phyloP scores from a whole-genome alignment of 2,113 vertebrate species.

The Coryphaenoides rupestris region DNA sequence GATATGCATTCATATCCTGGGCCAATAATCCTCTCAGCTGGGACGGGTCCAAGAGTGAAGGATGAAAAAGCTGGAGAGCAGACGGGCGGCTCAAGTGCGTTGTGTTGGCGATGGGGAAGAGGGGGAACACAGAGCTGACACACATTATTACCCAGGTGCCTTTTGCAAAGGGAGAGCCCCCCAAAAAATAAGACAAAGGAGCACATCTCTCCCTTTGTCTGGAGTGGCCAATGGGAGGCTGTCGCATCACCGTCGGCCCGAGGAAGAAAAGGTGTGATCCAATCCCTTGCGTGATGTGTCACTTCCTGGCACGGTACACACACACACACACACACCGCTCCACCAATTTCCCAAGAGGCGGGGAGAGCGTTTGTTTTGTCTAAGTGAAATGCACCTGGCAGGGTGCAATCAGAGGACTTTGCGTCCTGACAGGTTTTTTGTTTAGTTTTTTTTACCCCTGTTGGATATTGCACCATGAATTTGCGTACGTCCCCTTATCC shows the following conservation, averaged over 20 bases:
- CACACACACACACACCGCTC: constrained; percentile 25
- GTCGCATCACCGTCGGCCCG: background rate
- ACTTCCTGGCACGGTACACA: constrained; percentile 17
- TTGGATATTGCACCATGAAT: constrained; percentile 15
- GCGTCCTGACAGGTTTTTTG: too few relatives aligned
- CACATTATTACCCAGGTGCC: constrained; percentile 28
- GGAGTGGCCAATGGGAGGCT: constrained; percentile 28
- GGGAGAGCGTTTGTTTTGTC: constrained; percentile 35
- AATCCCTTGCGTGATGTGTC: constrained; percentile 10
- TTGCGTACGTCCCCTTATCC: constrained; percentile 21
- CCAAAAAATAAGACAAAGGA: background rate
- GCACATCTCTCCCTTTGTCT: constrained; percentile 4
- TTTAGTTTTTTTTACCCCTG: too few relatives aligned
- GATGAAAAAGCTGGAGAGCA: constrained; percentile 16
- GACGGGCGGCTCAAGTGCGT: constrained; percentile 51
- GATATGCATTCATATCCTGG: constrained; percentile 34
- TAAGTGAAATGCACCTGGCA: constrained; percentile 40
- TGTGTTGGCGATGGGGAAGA: constrained; percentile 7
- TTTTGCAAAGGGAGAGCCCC: constrained; percentile 40
- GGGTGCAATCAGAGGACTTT: constrained; percentile 22
- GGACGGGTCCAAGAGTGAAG: constrained; percentile 32
- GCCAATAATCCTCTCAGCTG: constrained; percentile 46
- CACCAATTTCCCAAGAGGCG: constrained; percentile 22
- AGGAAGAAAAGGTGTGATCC: constrained; percentile 21
- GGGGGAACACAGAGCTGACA: constrained; percentile 16